phyloP scores from a whole-genome alignment of 2,113 vertebrate genomes.

The Gymnocephalus cernua region DNA sequence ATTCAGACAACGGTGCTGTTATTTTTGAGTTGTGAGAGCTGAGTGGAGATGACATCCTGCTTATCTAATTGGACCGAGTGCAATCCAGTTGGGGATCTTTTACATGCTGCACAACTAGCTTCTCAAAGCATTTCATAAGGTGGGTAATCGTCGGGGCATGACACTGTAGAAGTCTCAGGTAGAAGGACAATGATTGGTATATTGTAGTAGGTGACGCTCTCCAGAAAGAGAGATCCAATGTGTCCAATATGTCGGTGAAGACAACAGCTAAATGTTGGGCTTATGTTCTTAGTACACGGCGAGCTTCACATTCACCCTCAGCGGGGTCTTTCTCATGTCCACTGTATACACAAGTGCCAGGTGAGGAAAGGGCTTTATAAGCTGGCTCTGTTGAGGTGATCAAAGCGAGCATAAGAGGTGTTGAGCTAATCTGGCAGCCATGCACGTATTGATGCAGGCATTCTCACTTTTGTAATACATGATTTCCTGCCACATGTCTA shows the following conservation, averaged over 20 bases:
- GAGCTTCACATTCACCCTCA: neutral
- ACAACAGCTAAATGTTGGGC: neutral
- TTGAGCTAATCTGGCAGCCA: constrained; percentile 18
- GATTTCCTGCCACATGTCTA: neutral
- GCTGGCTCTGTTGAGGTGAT: constrained; percentile 14
- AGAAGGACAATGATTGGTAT: neutral
- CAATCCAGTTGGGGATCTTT: neutral
- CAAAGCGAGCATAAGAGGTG: constrained; percentile 24
- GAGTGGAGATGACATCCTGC: neutral
- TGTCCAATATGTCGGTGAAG: neutral
- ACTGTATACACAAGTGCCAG: constrained; percentile 5
- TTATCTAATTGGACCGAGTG: too few relatives aligned
- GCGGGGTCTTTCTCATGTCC: neutral
- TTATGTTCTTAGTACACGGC: neutral
- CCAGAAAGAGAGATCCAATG: neutral
- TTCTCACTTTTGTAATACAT: constrained; percentile 16
- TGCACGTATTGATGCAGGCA: neutral
- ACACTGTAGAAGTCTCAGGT: neutral
- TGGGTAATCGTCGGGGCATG: neutral
- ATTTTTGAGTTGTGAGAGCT: neutral
- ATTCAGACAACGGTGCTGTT: constrained; percentile 3
- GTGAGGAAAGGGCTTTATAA: constrained; percentile 7
- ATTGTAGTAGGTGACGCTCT: neutral
- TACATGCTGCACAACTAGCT: neutral
- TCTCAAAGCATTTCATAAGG: neutral